Percentiles rank a stretch among this genome's conserved stretches.
Evolutionary conservation across 2,797 vertebrate species (phyloP).

Genomic region (Lepilemur ruficaudatus): DNA sequence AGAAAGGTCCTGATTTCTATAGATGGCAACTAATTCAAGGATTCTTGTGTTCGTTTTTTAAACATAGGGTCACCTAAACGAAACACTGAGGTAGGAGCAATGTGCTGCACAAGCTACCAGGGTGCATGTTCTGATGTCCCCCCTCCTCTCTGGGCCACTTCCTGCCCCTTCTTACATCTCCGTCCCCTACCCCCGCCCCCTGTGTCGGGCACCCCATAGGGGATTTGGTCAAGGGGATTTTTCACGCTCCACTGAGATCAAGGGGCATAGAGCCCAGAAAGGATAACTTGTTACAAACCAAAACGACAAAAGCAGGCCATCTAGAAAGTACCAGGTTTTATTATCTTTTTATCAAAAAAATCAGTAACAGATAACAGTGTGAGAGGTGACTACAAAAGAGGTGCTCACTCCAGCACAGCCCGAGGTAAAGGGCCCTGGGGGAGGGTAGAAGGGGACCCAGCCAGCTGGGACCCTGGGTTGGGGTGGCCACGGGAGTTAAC

Average conservation of each 20-base stretch:
- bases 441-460: constrained; percentile 41
- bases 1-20: background rate
- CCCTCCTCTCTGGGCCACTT: background rate
- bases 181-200: fast-evolving
- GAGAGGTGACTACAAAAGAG: constrained; percentile 67
- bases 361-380: constrained; percentile 81
- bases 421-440: background rate
- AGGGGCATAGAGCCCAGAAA: background rate
- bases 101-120: background rate
- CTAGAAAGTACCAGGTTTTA: constrained; percentile 87
- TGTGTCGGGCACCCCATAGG: background rate
- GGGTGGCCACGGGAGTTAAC: background rate
- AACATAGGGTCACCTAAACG: background rate
- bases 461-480: constrained; percentile 53
- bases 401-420: constrained; percentile 26
- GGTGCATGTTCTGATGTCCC: fast-evolving
- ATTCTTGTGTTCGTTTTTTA: background rate
- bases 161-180: background rate
- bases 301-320: constrained; percentile 42
- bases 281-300: background rate
- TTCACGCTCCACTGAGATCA: background rate
- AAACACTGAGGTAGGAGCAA: background rate
- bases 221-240: background rate
- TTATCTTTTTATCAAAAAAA: constrained; percentile 79
- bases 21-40: background rate